phyloP scores from a whole-genome alignment of 2,113 vertebrate species.

The Syngnathus typhle region DNA sequence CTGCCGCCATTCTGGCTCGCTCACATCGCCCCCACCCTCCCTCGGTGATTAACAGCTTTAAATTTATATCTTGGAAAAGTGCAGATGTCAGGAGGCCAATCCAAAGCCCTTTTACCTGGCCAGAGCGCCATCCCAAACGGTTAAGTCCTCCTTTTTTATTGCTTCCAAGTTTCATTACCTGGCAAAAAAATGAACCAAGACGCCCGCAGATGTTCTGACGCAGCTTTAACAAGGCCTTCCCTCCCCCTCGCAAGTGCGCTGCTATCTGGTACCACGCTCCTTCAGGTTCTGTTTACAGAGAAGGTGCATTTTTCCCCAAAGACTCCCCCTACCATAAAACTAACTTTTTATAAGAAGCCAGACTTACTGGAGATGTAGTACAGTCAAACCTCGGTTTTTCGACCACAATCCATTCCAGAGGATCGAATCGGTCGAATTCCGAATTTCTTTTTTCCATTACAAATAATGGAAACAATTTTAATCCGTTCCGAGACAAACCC shows the following conservation, averaged over 20 bases:
- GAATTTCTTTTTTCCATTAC: too few species aligned
- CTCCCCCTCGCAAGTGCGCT: slow-evolving; percentile 53
- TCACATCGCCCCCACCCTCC: background rate
- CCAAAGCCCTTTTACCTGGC: slow-evolving; percentile 51
- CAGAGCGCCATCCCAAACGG: slow-evolving; percentile 20
- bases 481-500: too few species aligned
- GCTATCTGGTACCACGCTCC: slow-evolving; percentile 65
- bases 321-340: slow-evolving; percentile 14
- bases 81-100: slow-evolving; percentile 61
- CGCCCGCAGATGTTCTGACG: slow-evolving; percentile 24
- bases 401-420: too few species aligned
- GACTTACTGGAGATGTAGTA: slow-evolving; percentile 15
- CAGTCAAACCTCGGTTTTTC: too few species aligned
- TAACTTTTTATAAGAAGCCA: slow-evolving; percentile 18
- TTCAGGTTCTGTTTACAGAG: slow-evolving; percentile 55
- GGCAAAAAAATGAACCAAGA: slow-evolving; percentile 16
- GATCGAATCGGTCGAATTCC: too few species aligned
- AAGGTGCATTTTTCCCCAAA: slow-evolving; percentile 36
- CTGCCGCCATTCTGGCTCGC: slow-evolving; percentile 54
- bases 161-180: slow-evolving; percentile 29
- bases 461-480: too few species aligned
- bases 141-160: slow-evolving; percentile 37
- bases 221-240: slow-evolving; percentile 51
- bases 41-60: slow-evolving; percentile 38
- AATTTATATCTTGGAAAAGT: slow-evolving; percentile 60